Evolutionary conservation across 2,888 invertebrate genomes (phyloP), one percentile per base, ranked within the genome.

Genomic region (Rotaria sp.): DNA sequence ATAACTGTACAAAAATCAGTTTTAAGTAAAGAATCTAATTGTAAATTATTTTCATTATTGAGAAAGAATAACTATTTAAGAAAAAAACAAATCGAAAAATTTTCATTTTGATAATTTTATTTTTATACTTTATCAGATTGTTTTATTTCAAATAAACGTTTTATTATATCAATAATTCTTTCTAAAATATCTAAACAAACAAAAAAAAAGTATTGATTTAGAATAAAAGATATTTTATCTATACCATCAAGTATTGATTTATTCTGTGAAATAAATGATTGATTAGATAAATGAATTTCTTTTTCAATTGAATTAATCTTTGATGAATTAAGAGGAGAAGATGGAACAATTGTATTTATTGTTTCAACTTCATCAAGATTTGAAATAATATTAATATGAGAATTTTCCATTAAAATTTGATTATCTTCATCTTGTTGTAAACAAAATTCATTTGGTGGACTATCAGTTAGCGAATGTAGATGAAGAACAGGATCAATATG

Each of bases 101-200:
- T 15, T 21, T 52, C 52, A 24, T 35, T 18, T 35, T 8, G 0
- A 21, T 30, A 7, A 11, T n/a, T n/a, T n/a, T n/a, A n/a, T n/a
- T n/a, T n/a, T n/a, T n/a, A n/a, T 80, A 80, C 80, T n/a, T 80
- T 80, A n/a, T n/a, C 80, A 45, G 41, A 10, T 45, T n/a, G 80
- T 80, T 80, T 80, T 26, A 80, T 80, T 80, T 80, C 80, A 45
- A 45, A 80, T 45, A 80, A n/a, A n/a, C n/a, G 80, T 45, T 45
- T 80, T 26, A 80, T 35, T 3, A 45, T 80, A 26, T 80, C 26
- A n/a, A 7, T 45, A 3, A 80, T n/a, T 11, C 4, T 80, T 45
- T 45, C 80, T 26, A 80, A 26, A 21, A 80, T 11, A 80, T 26
- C 80, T 80, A 80, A 80, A 80, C 11, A 45, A 35, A 24, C 26